These are phyloP conservation scores for Pheosia gnoma DNA, from an alignment of 2,888 invertebrate species.

Conservation along the genomic window DNA sequence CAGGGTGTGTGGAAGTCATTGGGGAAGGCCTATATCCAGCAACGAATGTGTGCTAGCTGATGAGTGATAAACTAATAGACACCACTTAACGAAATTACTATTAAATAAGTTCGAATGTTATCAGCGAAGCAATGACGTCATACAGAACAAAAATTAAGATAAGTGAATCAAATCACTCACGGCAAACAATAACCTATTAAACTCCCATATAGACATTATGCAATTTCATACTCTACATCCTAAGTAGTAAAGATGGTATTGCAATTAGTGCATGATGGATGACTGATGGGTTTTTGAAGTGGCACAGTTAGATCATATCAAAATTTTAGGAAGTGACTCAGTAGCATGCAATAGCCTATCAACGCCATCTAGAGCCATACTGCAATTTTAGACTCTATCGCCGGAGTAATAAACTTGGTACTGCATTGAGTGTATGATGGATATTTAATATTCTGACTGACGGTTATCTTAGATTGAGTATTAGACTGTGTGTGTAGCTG, in stretches of 20 bases:
- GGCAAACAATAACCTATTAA: not conserved
- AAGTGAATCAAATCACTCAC: slow-evolving; percentile 29
- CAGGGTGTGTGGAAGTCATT: too few relatives aligned
- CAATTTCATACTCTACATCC: not conserved
- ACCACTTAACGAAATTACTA: not conserved
- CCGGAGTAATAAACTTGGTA: not conserved
- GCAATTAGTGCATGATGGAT: not conserved
- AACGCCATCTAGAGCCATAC: not conserved
- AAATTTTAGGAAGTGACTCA: slow-evolving; percentile 14
- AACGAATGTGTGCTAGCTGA: not conserved
- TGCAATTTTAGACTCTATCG: not conserved
- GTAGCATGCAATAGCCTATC: not conserved
- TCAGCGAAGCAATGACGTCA: slow-evolving; percentile 30
- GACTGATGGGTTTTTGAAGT: not conserved
- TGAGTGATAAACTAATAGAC: too few relatives aligned
- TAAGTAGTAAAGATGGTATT: not conserved
- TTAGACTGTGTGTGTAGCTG: not conserved
- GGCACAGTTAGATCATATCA: slow-evolving; percentile 30
- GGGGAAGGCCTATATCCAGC: too few relatives aligned
- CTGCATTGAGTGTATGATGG: not conserved
- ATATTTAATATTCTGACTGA: not conserved
- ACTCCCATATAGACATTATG: not conserved
- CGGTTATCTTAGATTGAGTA: slow-evolving; percentile 22
- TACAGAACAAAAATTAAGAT: slow-evolving; percentile 22
- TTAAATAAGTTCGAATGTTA: slow-evolving; percentile 4